Evolutionary conservation across 23 tunicate genomes (phyloP), one percentile per base, ranked within the genome.

Genomic region (Halocynthia roretzi): DNA sequence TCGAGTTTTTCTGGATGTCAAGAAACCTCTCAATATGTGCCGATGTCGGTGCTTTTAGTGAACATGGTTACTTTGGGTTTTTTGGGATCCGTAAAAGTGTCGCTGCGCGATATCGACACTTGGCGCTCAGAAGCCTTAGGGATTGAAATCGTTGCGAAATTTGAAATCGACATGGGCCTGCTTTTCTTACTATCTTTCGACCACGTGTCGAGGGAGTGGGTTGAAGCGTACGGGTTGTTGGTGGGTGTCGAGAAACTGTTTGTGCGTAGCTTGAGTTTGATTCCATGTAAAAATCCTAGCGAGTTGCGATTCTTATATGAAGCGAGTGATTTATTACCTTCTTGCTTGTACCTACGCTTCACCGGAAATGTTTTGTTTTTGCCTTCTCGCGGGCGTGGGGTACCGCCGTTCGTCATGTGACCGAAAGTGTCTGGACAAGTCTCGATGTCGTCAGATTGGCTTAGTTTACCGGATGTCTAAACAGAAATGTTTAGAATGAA

Each of bases 301-400:
- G 96, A 89, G 76, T 89, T 85, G 7, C 96, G 88, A 7, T 89
- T 80, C 50, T 84, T 80, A 60, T 71, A 70, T 8, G 63, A 7
- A n/a, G 75, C 70, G 20, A 71, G 57, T 12, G 61, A 56, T 68
- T 83, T 77, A 55, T 23, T 77, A 10, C 75, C 69, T 11, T 74
- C 78, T 19, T 53, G 31, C 56, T 74, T 74, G 10, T 54, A 48
- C 31, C 78, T 62, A 8, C 78, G 78, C 56, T 74, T 74, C n/a
- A 74, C 82, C 31, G 67, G 67, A 54, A 44, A n/a, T 0, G 85
- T 56, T 9, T 49, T 54, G 54, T 66, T 71, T 57, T 60, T 85
- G 19, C 51, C 69, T 51, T 80, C 67, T 9, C 66, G 57, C 6
- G 60, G 67, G 20, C 60, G 69, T 63, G 85, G 81, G 54, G 18